Percentiles rank a stretch among this genome's conserved stretches.
Evolutionary conservation across 2,113 vertebrate genomes (phyloP).

Genomic region (Callocephalon fimbriatum): DNA sequence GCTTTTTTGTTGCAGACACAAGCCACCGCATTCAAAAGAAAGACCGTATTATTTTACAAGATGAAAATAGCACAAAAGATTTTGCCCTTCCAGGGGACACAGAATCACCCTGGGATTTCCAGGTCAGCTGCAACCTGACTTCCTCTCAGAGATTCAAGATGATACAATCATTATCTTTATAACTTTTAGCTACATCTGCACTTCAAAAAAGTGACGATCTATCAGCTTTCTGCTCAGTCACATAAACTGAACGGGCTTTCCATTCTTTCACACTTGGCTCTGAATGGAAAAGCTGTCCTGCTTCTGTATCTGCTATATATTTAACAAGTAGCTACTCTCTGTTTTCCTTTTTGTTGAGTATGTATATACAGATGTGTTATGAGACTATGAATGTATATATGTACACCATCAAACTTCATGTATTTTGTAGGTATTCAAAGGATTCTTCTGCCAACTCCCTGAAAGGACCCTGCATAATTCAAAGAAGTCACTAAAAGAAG

Average conservation of each 20-base stretch:
- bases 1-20: not conserved
- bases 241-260: not conserved
- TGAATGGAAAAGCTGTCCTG: not conserved
- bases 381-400: not conserved
- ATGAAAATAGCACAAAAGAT: not conserved
- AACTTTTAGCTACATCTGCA: not conserved
- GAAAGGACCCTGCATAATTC: not conserved
- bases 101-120: not conserved
- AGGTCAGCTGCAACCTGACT: not conserved
- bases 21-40: not conserved
- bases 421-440: not conserved
- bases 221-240: not conserved
- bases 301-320: not conserved
- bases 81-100: not conserved
- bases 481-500: not conserved
- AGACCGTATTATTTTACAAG: not conserved
- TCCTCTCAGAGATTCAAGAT: not conserved
- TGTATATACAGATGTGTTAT: rapidly evolving
- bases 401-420: not conserved
- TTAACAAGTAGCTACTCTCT: not conserved
- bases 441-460: not conserved
- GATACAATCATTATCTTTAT: not conserved
- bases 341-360: not conserved
- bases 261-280: not conserved
- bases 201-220: not conserved